phyloP scores from a whole-genome alignment of 2,113 vertebrate genomes.

The Prinia subflava region DNA sequence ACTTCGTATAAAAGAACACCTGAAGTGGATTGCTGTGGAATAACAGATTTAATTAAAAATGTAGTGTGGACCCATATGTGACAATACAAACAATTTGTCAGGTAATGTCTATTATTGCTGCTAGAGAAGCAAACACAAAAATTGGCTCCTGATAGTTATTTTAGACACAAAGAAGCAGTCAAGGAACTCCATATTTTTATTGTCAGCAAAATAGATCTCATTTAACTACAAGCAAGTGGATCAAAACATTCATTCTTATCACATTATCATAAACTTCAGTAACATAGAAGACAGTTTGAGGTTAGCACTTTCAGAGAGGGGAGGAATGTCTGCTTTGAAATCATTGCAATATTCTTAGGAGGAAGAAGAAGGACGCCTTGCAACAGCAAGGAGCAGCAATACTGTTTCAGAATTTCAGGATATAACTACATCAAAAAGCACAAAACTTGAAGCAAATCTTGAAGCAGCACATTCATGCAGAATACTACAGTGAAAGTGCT shows the following conservation, averaged over 20 bases:
- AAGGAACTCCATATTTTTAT: neutral
- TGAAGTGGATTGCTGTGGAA: neutral
- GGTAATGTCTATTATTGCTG: neutral
- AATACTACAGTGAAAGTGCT: neutral
- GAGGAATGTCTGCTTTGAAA: neutral
- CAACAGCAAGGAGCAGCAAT: neutral
- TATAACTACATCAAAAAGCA: neutral
- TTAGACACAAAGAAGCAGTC: neutral
- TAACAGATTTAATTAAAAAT: neutral
- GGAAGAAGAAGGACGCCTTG: neutral
- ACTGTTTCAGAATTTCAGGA: neutral
- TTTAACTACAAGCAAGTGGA: neutral
- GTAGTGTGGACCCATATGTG: neutral
- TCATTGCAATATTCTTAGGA: neutral
- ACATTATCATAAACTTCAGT: neutral
- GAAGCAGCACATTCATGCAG: neutral
- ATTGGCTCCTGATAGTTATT: neutral
- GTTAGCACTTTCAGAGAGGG: neutral
- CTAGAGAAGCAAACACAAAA: neutral
- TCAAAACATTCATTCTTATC: slow-evolving; percentile 3
- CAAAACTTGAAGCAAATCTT: neutral
- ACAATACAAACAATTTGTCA: neutral
- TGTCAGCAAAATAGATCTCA: slow-evolving; percentile 1
- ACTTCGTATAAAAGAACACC: neutral
- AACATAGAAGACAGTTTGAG: neutral